Evolutionary conservation across 1,140 invertebrate genomes (phyloP), one percentile per base, ranked within the genome.

Genomic region (Plectus sambesii): DNA sequence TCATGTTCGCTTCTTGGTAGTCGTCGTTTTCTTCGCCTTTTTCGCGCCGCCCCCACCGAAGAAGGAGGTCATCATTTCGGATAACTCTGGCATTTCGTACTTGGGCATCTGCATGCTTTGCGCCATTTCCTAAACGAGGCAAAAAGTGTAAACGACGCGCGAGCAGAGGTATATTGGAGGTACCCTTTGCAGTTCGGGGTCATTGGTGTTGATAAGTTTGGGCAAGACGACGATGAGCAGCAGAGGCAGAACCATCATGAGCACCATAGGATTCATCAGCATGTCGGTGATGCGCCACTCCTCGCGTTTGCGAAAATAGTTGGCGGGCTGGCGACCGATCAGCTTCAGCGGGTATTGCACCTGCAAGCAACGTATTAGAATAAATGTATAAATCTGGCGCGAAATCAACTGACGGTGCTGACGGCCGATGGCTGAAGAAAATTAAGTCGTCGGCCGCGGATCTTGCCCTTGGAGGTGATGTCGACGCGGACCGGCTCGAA

Each of bases 391-490:
- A 27, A 30, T n/a, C n/a, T n/a, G n/a, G n/a, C n/a, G n/a, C 29
- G 5, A 6, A 20, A 48, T 15, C 48, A 46, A 46, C n/a, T 17
- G 12, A 48, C 9, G 17, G 39, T 27, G n/a, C 23, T 29, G 2
- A 39, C 2, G 17, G n/a, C 8, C 26, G 40, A 82, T 0, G 86
- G 85, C 70, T 96, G 89, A 43, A 98, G 81, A 62, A 87, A 80
- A 72, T 97, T 97, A 0, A 98, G 82, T 75, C 84, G 87, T 39
- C 93, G 76, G 0, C 89, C 90, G 55, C 93, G 77, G 55, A 85
- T 87, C 73, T 97, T 98, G 20, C 93, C 93, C 70, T 89, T 92
- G 0, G 82, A 83, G 68, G 87, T 93, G 40, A 96, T 90, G 73
- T 96, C 89, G 0, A 96, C 85, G 50, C 89, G 76, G 1, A 87